Percentiles rank a stretch among this genome's conserved stretches.
Evolutionary conservation across 2,797 vertebrate species (phyloP).

Genomic region (Fundulus diaphanus): DNA sequence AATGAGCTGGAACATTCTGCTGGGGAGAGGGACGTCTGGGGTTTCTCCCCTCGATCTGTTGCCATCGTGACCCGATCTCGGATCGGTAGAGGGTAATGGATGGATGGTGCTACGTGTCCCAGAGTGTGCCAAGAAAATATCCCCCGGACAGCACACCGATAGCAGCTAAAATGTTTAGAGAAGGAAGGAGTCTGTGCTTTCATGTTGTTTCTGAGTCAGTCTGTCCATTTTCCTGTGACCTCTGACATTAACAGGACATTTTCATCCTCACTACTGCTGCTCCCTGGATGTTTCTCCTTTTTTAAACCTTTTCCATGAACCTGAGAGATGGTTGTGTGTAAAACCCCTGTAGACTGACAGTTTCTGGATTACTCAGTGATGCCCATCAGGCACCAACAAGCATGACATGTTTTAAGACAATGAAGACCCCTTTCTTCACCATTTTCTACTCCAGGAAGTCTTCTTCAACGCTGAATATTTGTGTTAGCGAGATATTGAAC

Average conservation of each 20-base stretch:
- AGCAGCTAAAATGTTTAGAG: too few relatives aligned
- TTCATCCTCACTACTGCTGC: not conserved
- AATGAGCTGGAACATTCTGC: too few relatives aligned
- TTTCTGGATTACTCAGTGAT: not conserved
- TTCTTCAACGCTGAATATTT: not conserved
- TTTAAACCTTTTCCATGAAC: not conserved
- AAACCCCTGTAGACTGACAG: not conserved
- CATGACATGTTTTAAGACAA: not conserved
- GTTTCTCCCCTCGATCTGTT: too few relatives aligned
- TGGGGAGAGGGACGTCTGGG: too few relatives aligned
- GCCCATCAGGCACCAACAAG: not conserved
- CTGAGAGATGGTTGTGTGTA: not conserved
- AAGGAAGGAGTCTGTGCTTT: too few relatives aligned
- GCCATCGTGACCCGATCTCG: too few relatives aligned
- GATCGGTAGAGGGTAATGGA: too few relatives aligned
- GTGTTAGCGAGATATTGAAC: not conserved
- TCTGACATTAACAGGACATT: not conserved
- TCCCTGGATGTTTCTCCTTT: not conserved
- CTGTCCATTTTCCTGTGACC: not conserved
- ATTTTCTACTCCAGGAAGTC: not conserved
- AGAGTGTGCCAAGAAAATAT: too few relatives aligned
- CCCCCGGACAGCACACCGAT: too few relatives aligned
- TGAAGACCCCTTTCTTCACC: not conserved
- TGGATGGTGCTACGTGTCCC: too few relatives aligned
- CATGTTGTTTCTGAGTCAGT: too few relatives aligned